A percentile compares a stretch with the other conserved stretches of the same genome.
Evolutionary conservation across 2,888 invertebrate genomes (phyloP).

Genomic region (Priocnemis perturbator): DNA sequence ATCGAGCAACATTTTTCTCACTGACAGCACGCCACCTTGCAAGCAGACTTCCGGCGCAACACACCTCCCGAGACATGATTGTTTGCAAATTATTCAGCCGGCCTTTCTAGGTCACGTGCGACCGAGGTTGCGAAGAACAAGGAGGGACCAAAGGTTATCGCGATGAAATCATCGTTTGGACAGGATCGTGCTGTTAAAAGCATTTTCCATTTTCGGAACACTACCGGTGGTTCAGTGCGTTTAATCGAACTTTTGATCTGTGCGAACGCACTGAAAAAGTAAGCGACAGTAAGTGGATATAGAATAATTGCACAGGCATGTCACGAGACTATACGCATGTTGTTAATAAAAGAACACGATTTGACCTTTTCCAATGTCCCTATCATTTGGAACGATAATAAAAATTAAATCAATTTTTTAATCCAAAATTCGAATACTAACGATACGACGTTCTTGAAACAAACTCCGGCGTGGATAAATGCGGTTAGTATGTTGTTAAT

Average conservation of each 20-base stretch:
- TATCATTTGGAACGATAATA: no score
- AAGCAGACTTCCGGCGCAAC: background rate
- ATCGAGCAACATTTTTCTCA: background rate
- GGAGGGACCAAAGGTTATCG: constrained; percentile 25
- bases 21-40: background rate
- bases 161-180: constrained; percentile 53
- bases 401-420: no score
- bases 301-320: no score
- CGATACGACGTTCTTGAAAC: no score
- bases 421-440: no score
- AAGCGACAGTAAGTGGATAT: no score
- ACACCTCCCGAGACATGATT: constrained; percentile 5
- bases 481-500: no score
- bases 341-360: no score
- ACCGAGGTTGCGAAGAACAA: constrained; percentile 5
- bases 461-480: no score
- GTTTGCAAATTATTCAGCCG: constrained; percentile 23
- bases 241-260: background rate
- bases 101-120: constrained; percentile 49
- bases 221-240: background rate
- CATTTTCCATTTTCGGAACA: background rate
- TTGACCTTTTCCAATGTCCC: no score
- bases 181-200: constrained; percentile 20
- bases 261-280: background rate
- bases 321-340: no score